Conservation (phyloP, 2,888 invertebrate species). For the Troides helena region DNA sequence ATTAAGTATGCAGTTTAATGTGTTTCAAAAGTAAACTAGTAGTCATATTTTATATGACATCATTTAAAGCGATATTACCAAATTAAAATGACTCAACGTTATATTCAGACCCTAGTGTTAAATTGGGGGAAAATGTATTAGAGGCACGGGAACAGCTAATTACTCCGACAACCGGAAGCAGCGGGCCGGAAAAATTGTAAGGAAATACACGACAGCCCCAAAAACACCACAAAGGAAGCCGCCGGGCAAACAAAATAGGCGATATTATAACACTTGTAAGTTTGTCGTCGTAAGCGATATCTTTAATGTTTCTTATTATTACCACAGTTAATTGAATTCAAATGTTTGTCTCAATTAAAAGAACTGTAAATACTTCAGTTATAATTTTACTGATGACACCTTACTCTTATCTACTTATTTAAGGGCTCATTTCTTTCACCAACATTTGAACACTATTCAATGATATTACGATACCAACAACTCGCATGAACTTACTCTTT, state of each 20-base stretch:
- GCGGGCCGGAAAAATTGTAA: slow-evolving; percentile 52
- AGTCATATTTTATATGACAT: neutral
- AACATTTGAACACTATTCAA: no score
- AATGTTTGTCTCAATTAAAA: neutral
- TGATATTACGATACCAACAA: no score
- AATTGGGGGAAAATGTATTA: slow-evolving; percentile 41
- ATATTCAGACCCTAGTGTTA: neutral
- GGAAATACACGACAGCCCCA: slow-evolving; percentile 49
- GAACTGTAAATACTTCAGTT: no score
- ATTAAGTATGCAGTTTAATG: no score
- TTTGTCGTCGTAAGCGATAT: slow-evolving; percentile 4
- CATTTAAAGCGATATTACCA: neutral
- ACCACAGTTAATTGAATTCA: neutral
- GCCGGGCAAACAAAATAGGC: slow-evolving; percentile 42
- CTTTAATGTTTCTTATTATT: neutral
- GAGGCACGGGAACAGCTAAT: slow-evolving; percentile 48
- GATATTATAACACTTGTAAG: slow-evolving; percentile 30
- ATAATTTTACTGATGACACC: no score
- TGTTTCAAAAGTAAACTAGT: no score
- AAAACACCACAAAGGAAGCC: slow-evolving; percentile 39
- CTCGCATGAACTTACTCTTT: no score
- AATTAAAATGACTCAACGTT: slow-evolving; percentile 18
- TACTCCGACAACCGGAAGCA: slow-evolving; percentile 57
- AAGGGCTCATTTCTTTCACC: no score
- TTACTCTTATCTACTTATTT: no score